Evolutionary conservation across 2,113 vertebrate species (phyloP), one percentile per base, ranked within the genome.

Genomic region (Eubucco bourcierii): DNA sequence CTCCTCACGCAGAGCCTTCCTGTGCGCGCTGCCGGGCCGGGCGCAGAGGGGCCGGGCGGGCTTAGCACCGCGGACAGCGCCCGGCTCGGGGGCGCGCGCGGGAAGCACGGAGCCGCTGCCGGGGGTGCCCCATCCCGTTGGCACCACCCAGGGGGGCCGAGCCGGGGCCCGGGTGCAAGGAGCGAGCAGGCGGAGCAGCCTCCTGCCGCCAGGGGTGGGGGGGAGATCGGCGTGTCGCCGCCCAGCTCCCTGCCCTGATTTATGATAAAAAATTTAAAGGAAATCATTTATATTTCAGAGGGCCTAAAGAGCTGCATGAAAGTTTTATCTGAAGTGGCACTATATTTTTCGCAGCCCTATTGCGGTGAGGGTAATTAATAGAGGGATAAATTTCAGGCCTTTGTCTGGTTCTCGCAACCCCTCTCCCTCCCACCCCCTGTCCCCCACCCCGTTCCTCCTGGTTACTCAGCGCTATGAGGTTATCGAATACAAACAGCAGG

Each of bases 201-300:
- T 81, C 75, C 77, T 96, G 93, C 60, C 90, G 21, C 53, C 71
- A 64, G 46, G 50, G 50, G 12, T 25, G 23, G 50, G 50, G 92
- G 96, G 88, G 79, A 96, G n/a, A 95, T 83, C 50, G 46, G 90
- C 63, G 29, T 95, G 85, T 88, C 93, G 96, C 91, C 83, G 88
- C 87, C 72, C 85, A 97, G 97, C 97, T 97, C 95, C 95, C 76
- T 90, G 97, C 95, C 95, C 96, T 98, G 98, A 98, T 98, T 98
- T 98, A 98, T 97, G 97, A 98, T 98, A 97, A 98, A 98, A 98
- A 95, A 98, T 98, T 98, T 98, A 98, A 97, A 98, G 97, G 97
- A 98, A 98, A 98, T 98, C 98, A 98, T 98, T 98, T 98, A 98
- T 98, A 98, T 98, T 98, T 98, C 98, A 98, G 95, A 94, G 97